Conservation (phyloP, 2,113 vertebrate species). For the Cebidichthys violaceus region DNA sequence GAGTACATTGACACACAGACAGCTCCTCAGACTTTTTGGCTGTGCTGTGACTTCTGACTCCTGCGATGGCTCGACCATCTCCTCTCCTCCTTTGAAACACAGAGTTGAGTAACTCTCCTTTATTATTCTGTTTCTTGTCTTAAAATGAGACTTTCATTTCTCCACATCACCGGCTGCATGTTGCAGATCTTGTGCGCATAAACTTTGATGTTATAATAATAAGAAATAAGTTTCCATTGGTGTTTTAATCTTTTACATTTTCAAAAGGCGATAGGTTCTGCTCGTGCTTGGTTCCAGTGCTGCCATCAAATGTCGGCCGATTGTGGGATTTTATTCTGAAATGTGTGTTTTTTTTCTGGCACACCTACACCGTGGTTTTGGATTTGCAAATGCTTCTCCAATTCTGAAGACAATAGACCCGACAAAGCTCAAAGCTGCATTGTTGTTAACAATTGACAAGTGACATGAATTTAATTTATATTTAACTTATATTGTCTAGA, state of each 20-base stretch:
- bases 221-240: conserved; percentile 23
- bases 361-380: conserved; percentile 18
- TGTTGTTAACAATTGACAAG: conserved; percentile 46
- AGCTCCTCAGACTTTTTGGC: not conserved
- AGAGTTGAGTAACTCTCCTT: conserved; percentile 9
- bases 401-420: not conserved
- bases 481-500: conserved; percentile 67
- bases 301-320: conserved; percentile 19
- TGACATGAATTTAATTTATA: conserved; percentile 65
- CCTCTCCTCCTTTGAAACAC: conserved; percentile 28
- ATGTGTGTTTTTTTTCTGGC: conserved; percentile 34
- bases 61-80: conserved; percentile 16
- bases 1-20: not conserved
- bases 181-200: conserved; percentile 46
- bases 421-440: conserved; percentile 56
- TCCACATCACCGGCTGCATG: conserved; percentile 53
- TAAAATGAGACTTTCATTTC: conserved; percentile 24
- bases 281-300: not conserved
- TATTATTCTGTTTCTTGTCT: conserved; percentile 15
- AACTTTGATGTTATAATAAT: conserved; percentile 35
- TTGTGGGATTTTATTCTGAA: conserved; percentile 50
- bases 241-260: conserved; percentile 30
- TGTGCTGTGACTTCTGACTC: not conserved
- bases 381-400: conserved; percentile 26
- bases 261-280: conserved; percentile 25